Base-by-base conservation (phyloP, 2,888 invertebrate species). In the Hermaeophaga mercurialis region DNA sequence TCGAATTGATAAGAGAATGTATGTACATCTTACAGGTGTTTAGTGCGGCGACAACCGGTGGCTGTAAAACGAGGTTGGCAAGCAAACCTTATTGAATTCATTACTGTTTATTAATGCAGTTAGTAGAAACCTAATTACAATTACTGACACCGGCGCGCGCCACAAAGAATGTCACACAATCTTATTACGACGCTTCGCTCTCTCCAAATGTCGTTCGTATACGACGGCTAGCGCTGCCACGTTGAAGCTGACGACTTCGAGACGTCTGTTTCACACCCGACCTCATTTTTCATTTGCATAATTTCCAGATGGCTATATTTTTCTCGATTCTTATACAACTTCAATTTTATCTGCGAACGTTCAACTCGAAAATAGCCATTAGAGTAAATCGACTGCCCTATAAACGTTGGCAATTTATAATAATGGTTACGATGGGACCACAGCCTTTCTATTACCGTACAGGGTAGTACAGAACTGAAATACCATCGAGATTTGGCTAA, bases 61-160 rank as follows among this genome's bases (percentile, higher is more conserved):
- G 52, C 52, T 31, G 66, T 62, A 64, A 47, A 65, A 62, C 63
- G 67, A 58, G 60, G 60, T 66, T 61, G 63, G 69, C 68, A 69
- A 69, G 67, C 66, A 69, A 68, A 69, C 70, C 70, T 74, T 72
- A 73, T 74, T 70, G 71, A 73, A 74, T 74, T 74, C 70, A 71
- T 74, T 73, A 73, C 67, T 69, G 73, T 69, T 78, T 77, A 77
- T 77, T 77, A 78, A 77, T 76, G 76, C 73, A 76, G 75, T 78
- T 78, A 78, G 75, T 72, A 71, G 70, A 66, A 75, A 76, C 74
- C 74, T 75, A 76, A 77, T 77, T 77, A 76, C 75, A 77, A 77
- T 77, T 75, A 66, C 64, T 66, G 66, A 67, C 68, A 68, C 66
- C 67, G 65, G 66, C 64, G 68, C 65, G 64, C 65, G 63, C 65